Conservation (phyloP, 2,797 vertebrate species). For the Apodemus agrarius region DNA sequence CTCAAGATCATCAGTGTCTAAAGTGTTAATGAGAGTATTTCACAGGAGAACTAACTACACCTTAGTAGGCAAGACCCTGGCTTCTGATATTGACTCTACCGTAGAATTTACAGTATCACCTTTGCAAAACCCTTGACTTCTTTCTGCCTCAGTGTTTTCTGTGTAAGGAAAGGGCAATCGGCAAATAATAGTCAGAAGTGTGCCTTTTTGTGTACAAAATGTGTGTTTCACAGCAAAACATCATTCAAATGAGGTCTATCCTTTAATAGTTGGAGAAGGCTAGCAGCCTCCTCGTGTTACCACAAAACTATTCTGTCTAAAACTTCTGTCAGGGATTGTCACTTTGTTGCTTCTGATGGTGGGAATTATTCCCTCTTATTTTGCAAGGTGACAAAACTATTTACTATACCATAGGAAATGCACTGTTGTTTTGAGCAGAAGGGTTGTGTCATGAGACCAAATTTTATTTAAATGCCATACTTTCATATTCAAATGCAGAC, state of each 20-base stretch:
- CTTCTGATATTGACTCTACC: neutral
- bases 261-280: neutral
- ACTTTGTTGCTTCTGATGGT: neutral
- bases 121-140: neutral
- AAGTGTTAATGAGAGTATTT: neutral
- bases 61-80: neutral
- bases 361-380: neutral
- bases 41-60: neutral
- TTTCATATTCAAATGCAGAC: neutral
- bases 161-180: neutral
- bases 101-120: neutral
- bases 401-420: neutral
- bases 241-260: neutral
- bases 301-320: neutral
- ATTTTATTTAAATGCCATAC: constrained; percentile 11
- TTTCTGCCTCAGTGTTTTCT: neutral
- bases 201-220: neutral
- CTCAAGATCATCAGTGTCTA: neutral
- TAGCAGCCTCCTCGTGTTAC: neutral
- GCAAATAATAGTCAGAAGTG: neutral
- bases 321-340: neutral
- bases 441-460: neutral
- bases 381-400: neutral
- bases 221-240: neutral
- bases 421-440: neutral